Evolutionary conservation across 2,888 invertebrate species (phyloP), one percentile per base, ranked within the genome.

Genomic region (Tanytarsus gracilentus): DNA sequence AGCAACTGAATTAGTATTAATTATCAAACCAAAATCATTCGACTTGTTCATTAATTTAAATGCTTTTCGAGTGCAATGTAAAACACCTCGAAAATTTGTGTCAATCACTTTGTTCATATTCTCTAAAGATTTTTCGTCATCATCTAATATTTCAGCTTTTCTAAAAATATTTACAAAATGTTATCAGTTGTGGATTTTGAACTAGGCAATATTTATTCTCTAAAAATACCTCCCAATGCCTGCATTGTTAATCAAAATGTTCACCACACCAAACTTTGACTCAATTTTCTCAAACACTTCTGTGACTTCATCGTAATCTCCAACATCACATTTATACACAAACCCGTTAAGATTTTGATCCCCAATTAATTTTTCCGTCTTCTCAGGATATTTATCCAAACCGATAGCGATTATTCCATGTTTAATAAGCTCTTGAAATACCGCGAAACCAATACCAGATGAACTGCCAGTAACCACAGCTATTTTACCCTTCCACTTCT

Each of bases 211-310:
- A 33, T 2, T 33, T 33, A 33, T 11, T 33, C n/a, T 9, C 9
- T 2, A 11, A 44, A 2, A 8, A 8, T 50, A 50, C 50, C 29
- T 50, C 8, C 71, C 59, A 6, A 77, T 64, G 1, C 77, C 81
- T 0, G 81, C 81, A 65, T 79, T 80, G 65, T 82, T 82, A 9
- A 82, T 67, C 49, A 80, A 70, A 2, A 82, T 72, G 66, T 80
- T 77, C 5, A 78, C 71, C 4, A 77, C 76, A 0, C 80, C 81
- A 2, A 78, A 64, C 3, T 72, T 68, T 8, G 69, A 64, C 30
- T 77, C 72, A 14, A 78, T 74, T 71, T 73, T 75, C 11, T 70
- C 66, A 66, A 83, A 82, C 27, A 78, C 76, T 4, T 71, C 67
- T 33, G 75, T 60, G 26, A 84, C 78, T 4, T 80, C 76, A 1